Base-by-base conservation (phyloP, 2,797 vertebrate genomes). In the Myotis vivesi region DNA sequence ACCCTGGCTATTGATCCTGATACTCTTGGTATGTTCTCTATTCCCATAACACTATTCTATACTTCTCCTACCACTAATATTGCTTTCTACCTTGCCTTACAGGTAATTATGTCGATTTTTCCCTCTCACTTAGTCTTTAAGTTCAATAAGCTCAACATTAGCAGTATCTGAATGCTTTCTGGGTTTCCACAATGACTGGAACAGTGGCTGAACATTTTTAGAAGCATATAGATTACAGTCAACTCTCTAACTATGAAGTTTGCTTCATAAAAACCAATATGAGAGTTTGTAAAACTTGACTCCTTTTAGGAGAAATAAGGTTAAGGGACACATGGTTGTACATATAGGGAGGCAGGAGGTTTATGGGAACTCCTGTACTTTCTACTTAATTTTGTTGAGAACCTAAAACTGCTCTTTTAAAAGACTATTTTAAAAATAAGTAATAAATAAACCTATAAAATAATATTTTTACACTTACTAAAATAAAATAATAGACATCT, bases 231-330 rank as follows among this genome's bases (percentile, higher is more conserved):
- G 73, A 80, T 76, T 83, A 92, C 10, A 91, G 55, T 57, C 64
- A 79, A 15, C 53, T 82, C 28, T 53, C 23, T 53, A 85, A 82
- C 69, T 80, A 13, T 72, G 13, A 46, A 71, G 19, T 91, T 69
- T 71, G 8, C 85, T 94, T 93, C 87, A 91, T 55, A 81, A 84
- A 91, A 75, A 80, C 8, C 4, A 38, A 44, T 41, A 62, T 5
- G 4, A 13, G 17, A 76, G 15, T 82, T 59, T 91, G 25, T 84
- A 19, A 72, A 92, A 89, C 6, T 92, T 76, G 88, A 85, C 38
- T 92, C 7, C 22, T 87, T 79, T 83, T 86, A 59, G 85, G 62
- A 86, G 77, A 95, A 95, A 68, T n/a, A 33, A 7, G 17, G 53
- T 68, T 72, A 87, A 92, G 13, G 5, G 17, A 82, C 38, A 64